phyloP scores from a whole-genome alignment of 1,140 invertebrate species.

The Acromyrmex heyeri region DNA sequence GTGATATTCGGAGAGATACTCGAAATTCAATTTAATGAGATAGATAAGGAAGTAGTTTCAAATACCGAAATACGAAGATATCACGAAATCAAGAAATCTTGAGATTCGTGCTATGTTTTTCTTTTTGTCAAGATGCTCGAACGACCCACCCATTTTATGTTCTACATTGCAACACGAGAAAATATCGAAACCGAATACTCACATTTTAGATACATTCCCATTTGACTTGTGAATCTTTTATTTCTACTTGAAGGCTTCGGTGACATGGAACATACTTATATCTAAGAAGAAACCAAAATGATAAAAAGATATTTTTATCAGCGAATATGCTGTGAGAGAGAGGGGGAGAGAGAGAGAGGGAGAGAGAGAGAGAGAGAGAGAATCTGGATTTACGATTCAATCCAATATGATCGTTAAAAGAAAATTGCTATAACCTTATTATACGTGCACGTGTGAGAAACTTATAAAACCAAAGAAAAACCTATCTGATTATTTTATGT shows the following conservation, averaged over 20 bases:
- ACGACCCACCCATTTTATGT: conserved; percentile 19
- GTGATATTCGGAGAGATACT: not conserved
- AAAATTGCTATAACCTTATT: not conserved
- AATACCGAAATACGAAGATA: not conserved
- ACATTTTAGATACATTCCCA: conserved; percentile 11
- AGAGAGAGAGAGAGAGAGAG: no score
- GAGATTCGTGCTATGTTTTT: not conserved
- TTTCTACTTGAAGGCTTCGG: conserved; percentile 2
- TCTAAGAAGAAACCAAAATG: not conserved
- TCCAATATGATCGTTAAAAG: conserved; percentile 28
- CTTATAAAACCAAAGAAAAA: not conserved
- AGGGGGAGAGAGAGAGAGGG: no score
- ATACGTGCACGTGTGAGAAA: not conserved
- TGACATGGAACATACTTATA: not conserved
- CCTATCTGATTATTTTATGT: conserved; percentile 4
- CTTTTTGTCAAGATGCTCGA: conserved; percentile 9
- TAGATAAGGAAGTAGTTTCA: not conserved
- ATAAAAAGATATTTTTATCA: conserved; percentile 28
- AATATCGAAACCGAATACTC: conserved; percentile 34
- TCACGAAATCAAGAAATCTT: conserved; percentile 10
- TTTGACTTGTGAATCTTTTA: conserved; percentile 25
- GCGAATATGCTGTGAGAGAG: not conserved
- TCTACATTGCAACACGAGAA: conserved; percentile 14
- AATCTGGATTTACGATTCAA: conserved; percentile 8
- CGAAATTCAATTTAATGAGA: conserved; percentile 32